Evolutionary conservation across 35 echinoderm and acorn worm species (phyloP), one percentile per base, ranked within the genome.

Genomic region (Anneissia japonica): DNA sequence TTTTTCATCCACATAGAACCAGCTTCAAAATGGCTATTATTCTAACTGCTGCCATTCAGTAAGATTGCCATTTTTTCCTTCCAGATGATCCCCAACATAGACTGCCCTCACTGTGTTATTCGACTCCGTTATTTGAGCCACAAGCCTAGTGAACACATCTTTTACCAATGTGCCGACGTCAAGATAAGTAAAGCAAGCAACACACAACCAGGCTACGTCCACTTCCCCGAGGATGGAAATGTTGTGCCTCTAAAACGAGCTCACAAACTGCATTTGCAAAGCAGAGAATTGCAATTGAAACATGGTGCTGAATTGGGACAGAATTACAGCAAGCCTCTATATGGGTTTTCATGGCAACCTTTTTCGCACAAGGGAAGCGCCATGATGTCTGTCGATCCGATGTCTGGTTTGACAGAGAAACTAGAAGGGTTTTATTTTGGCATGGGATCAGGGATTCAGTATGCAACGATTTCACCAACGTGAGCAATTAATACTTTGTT

Each of bases 141-240:
- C 75, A 97, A 97, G 82, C 76, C 87, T 26, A 88, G 94, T 34
- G 87, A 97, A 51, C n/a, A 64, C 19, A 28, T 72, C 9, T 97
- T 93, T 72, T 90, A 90, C 76, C 94, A 97, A 46, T 97, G 94
- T 74, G 86, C 94, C 9, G 94, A 97, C 81, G 87, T 97, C 30
- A 39, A 45, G 12, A 88, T 97, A 41, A 85, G 55, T 17, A 89
- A 81, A 4, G 26, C 76, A 23, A 38, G 37, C 21, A 6, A 26
- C 35, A 17, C 5, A 0, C 64, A 35, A 5, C 79, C 28, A 81
- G 83, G 0, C 81, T 39, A 46, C 14, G 77, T 31, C 4, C 3
- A 35, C 35, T 39, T 35, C 10, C 29, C 79, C 12, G 1, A 14
- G 46, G 83, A 19, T 35, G 51, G 30, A 32, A 16, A 36, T 29